Evolutionary conservation across 2,888 invertebrate species (phyloP).

Genomic region (Pyrgus malvae): DNA sequence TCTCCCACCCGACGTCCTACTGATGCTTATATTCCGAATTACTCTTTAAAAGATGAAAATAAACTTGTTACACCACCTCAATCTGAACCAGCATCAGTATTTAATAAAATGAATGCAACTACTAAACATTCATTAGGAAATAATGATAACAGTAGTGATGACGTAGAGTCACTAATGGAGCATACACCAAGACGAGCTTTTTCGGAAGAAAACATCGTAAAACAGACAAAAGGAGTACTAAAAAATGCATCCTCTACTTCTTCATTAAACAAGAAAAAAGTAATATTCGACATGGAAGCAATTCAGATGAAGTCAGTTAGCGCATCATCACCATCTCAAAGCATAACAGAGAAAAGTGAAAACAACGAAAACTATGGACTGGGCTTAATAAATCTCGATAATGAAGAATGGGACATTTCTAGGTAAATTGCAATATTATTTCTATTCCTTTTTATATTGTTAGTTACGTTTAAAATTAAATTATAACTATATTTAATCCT

Average conservation of each 20-base stretch:
- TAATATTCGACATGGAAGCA: conserved; percentile 83
- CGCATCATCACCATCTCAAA: conserved; percentile 73
- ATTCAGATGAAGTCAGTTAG: conserved; percentile 78
- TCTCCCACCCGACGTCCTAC: conserved; percentile 64
- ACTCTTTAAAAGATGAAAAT: neutral
- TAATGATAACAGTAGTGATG: conserved; percentile 49
- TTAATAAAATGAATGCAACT: neutral
- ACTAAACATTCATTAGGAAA: conserved; percentile 26
- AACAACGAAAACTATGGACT: conserved; percentile 62
- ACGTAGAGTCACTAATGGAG: conserved; percentile 49
- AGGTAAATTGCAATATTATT: conserved; percentile 56
- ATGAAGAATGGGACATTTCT: conserved; percentile 79
- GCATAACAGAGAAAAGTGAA: conserved; percentile 66
- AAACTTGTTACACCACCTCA: neutral
- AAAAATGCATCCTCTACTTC: conserved; percentile 81
- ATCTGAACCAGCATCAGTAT: neutral
- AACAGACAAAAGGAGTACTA: conserved; percentile 80
- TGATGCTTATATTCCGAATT: neutral
- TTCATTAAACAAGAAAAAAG: conserved; percentile 83
- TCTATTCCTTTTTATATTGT: too few species aligned
- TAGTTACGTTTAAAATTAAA: too few species aligned
- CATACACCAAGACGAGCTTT: conserved; percentile 45
- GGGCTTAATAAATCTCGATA: conserved; percentile 66
- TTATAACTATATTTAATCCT: too few species aligned
- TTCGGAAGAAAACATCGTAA: conserved; percentile 51